Percentiles rank a stretch among this genome's conserved stretches.
These are phyloP conservation scores for Nyleta sp. DNA, from an alignment of 2,888 invertebrate genomes.

Conservation along the genomic window DNA sequence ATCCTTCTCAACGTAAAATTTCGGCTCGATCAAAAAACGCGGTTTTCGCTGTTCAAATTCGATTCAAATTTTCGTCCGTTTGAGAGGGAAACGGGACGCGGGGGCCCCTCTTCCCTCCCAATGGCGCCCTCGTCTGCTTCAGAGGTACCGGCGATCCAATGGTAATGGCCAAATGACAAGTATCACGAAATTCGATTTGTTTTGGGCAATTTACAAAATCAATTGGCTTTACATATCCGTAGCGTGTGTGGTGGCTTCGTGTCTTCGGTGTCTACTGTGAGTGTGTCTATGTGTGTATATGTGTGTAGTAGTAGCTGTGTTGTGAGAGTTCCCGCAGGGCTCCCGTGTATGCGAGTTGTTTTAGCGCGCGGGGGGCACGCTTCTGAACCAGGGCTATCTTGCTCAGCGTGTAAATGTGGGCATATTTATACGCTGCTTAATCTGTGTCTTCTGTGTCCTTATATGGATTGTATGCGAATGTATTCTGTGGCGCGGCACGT, in stretches of 20 bases:
- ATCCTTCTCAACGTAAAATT: conserved; percentile 66
- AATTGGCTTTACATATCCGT: conserved; percentile 83
- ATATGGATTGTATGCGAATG: conserved; percentile 68
- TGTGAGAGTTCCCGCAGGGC: conserved; percentile 68
- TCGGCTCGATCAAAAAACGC: conserved; percentile 67
- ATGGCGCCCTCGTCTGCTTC: conserved; percentile 58
- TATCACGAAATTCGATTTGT: conserved; percentile 65
- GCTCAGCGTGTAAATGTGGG: conserved; percentile 68
- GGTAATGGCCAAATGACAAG: conserved; percentile 57
- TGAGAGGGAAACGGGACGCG: conserved; percentile 44
- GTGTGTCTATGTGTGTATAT: conserved; percentile 72
- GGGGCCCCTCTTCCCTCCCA: conserved; percentile 54
- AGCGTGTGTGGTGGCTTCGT: conserved; percentile 74
- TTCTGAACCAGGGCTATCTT: conserved; percentile 79
- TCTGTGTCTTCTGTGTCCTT: conserved; percentile 70
- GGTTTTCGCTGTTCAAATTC: conserved; percentile 36
- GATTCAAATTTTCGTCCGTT: conserved; percentile 30
- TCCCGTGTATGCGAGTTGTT: conserved; percentile 74
- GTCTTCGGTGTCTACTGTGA: conserved; percentile 33
- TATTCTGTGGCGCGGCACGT: conserved; percentile 68
- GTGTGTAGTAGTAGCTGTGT: conserved; percentile 70
- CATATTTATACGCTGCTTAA: conserved; percentile 68
- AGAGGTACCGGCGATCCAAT: conserved; percentile 45
- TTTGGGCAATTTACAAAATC: conserved; percentile 82
- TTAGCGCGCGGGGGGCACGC: conserved; percentile 80